These are phyloP conservation scores for Gortyna flavago DNA, from an alignment of 2,888 invertebrate species.

Conservation along the genomic window DNA sequence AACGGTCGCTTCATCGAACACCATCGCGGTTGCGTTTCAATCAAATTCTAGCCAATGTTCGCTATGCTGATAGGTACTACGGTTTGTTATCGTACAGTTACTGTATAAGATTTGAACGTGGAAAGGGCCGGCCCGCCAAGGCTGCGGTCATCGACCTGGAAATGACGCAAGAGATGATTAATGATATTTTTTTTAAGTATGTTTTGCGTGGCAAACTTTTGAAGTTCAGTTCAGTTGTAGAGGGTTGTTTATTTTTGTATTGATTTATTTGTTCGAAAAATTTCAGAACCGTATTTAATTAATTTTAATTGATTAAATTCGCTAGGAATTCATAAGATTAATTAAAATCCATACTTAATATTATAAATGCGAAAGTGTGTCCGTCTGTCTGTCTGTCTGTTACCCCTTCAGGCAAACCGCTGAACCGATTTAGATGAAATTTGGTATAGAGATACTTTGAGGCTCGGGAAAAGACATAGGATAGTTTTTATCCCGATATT, in stretches of 20 bases:
- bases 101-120: slow-evolving; percentile 32
- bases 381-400: too few relatives aligned
- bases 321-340: not conserved
- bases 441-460: too few relatives aligned
- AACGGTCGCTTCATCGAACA: slow-evolving; percentile 76
- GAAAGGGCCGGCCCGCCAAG: slow-evolving; percentile 70
- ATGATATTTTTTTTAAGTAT: slow-evolving; percentile 25
- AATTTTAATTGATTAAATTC: slow-evolving; percentile 5
- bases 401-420: too few relatives aligned
- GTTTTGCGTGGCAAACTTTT: slow-evolving; percentile 30
- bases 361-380: too few relatives aligned
- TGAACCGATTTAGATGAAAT: too few relatives aligned
- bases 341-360: too few relatives aligned
- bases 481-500: too few relatives aligned
- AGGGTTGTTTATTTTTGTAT: not conserved
- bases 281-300: not conserved
- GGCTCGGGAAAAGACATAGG: too few relatives aligned
- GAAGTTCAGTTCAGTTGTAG: not conserved
- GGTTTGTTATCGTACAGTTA: slow-evolving; percentile 50
- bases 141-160: slow-evolving; percentile 81
- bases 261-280: not conserved
- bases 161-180: slow-evolving; percentile 61
- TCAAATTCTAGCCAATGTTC: slow-evolving; percentile 64
- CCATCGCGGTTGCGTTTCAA: slow-evolving; percentile 69
- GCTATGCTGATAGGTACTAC: slow-evolving; percentile 49